Base-by-base conservation (phyloP, 2,888 invertebrate species). In the Amiota minor region DNA sequence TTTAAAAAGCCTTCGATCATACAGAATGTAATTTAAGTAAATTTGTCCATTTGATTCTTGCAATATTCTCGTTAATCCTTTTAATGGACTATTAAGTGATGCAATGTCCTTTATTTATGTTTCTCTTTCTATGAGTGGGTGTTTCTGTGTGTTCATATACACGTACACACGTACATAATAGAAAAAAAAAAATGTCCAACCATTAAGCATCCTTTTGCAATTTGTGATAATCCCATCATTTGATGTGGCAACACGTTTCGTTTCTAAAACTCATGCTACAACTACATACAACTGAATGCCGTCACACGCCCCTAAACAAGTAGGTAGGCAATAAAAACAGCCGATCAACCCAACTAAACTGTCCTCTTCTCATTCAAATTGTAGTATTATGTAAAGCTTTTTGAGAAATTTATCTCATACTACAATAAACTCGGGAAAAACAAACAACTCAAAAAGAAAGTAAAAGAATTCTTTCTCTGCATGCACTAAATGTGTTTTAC, bases 141-240 rank as follows among this genome's bases (percentile, higher is more conserved):
- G 53, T 68, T n/a, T 47, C 10, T 47, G 65, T 47, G 10, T 53
- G 50, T 68, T 12, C 14, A 14, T 53, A 53, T 68, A 35, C 35
- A 4, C 6, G 53, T 68, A n/a, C n/a, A n/a, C n/a, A n/a, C n/a
- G n/a, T 68, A n/a, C n/a, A 53, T 68, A 50, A 68, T 68, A 68
- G 53, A 35, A 35, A 35, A 35, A 35, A 35, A 35, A 35, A 68
- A 68, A 68, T 68, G 67, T 68, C 67, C 67, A 50, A 20, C 50
- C 67, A 68, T 35, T 53, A 11, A 18, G 67, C 46, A 16, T 67
- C 65, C 65, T 50, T 72, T 76, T 72, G 76, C 67, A 86, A 80
- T 83, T 83, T 83, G 84, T 83, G 83, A 80, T 80, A 80, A 80
- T 80, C 81, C 81, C 81, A 80, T 79, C 81, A 80, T 80, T 80